Conservation (phyloP, 2,797 vertebrate genomes). For the Myotis pilosus region DNA sequence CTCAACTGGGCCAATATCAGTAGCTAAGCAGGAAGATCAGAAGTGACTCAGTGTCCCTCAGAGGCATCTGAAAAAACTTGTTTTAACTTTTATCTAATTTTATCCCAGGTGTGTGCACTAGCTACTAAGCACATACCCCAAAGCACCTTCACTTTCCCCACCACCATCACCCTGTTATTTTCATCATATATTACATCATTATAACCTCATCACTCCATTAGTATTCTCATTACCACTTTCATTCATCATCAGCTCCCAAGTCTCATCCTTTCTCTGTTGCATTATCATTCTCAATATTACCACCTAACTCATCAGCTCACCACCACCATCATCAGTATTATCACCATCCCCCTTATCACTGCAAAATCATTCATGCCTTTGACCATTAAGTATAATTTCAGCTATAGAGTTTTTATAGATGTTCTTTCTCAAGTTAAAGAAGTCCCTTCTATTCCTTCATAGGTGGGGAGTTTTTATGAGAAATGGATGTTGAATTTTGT, state of each 20-base stretch:
- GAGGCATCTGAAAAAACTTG: constrained; percentile 41
- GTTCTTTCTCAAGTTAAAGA: not conserved
- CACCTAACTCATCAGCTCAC: not conserved
- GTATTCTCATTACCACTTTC: not conserved
- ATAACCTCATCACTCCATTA: not conserved
- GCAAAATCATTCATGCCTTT: not conserved
- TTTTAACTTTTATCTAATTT: constrained; percentile 46
- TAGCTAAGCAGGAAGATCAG: not conserved
- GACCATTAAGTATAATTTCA: not conserved
- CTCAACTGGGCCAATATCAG: constrained; percentile 5
- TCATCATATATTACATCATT: not conserved
- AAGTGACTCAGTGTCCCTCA: constrained; percentile 12
- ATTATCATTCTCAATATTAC: not conserved
- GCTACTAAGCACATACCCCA: not conserved
- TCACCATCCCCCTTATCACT: not conserved
- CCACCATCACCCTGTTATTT: not conserved
- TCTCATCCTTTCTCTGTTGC: not conserved
- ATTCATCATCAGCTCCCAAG: not conserved
- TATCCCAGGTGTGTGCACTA: not conserved
- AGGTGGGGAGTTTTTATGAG: not conserved
- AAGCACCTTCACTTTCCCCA: not conserved
- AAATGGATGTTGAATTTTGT: not conserved
- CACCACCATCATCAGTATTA: not conserved
- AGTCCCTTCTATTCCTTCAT: not conserved
- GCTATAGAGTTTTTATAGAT: not conserved